phyloP scores from a whole-genome alignment of 2,113 vertebrate species.

The Nasalis larvatus region DNA sequence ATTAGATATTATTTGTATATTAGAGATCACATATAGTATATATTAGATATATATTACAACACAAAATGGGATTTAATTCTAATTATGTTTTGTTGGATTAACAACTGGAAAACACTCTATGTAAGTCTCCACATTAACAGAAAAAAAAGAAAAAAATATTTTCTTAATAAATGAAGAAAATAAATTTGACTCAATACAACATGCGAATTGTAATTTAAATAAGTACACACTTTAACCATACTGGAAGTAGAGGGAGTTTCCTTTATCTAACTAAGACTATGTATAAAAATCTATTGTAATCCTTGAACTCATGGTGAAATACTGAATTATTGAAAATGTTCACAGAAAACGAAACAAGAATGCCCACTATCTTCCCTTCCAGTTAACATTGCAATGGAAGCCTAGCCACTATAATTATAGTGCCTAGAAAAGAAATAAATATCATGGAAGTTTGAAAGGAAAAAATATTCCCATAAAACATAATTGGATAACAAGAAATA shows the following conservation, averaged over 20 bases:
- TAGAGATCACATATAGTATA: no score
- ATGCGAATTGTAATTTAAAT: background rate
- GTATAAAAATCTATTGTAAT: background rate
- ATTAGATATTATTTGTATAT: no score
- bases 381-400: background rate
- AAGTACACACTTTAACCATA: background rate
- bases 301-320: background rate
- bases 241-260: background rate
- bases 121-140: background rate
- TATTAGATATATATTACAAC: background rate
- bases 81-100: background rate
- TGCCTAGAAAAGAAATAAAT: background rate
- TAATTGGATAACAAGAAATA: no score
- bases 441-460: background rate
- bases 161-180: background rate
- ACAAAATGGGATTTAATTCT: background rate
- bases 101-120: background rate
- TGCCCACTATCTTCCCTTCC: background rate
- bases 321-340: background rate
- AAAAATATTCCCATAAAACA: background rate
- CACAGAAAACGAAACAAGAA: background rate
- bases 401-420: background rate
- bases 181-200: background rate
- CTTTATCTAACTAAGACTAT: background rate
- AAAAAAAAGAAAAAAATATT: background rate